phyloP scores from a whole-genome alignment of 2,797 vertebrate species.

The Mormyrops attenuatus region DNA sequence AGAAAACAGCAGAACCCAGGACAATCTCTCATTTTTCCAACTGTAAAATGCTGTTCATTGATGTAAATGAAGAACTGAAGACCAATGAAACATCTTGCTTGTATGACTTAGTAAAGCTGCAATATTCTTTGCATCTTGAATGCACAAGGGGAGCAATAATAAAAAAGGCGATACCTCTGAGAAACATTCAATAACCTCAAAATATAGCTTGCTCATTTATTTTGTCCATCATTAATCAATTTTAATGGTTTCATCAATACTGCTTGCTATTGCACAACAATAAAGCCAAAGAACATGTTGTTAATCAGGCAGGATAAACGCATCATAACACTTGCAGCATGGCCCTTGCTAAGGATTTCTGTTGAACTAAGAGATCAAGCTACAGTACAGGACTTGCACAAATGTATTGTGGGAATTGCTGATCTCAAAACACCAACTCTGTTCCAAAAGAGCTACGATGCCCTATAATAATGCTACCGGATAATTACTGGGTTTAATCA shows the following conservation, averaged over 20 bases:
- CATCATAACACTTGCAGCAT: not conserved
- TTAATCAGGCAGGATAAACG: not conserved
- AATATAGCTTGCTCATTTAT: not conserved
- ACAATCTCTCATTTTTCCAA: not conserved
- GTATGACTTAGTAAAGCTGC: not conserved
- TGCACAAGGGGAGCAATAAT: not conserved
- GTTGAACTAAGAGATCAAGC: not conserved
- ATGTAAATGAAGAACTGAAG: not conserved
- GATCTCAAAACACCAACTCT: not conserved
- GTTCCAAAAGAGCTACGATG: not conserved
- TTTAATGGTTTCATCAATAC: not conserved
- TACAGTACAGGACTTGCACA: not conserved
- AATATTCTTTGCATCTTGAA: not conserved
- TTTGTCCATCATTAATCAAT: not conserved
- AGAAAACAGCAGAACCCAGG: not conserved
- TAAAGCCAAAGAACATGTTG: not conserved
- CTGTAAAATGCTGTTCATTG: not conserved
- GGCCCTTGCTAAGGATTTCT: not conserved
- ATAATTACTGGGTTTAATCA: constrained; percentile 37
- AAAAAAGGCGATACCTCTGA: not conserved
- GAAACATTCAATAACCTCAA: not conserved
- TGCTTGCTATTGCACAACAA: not conserved
- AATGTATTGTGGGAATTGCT: constrained; percentile 3
- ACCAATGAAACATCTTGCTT: not conserved
- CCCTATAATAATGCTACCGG: constrained; percentile 4